Conservation (phyloP, 2,888 invertebrate genomes). For the Dastarcus helophoroides region DNA sequence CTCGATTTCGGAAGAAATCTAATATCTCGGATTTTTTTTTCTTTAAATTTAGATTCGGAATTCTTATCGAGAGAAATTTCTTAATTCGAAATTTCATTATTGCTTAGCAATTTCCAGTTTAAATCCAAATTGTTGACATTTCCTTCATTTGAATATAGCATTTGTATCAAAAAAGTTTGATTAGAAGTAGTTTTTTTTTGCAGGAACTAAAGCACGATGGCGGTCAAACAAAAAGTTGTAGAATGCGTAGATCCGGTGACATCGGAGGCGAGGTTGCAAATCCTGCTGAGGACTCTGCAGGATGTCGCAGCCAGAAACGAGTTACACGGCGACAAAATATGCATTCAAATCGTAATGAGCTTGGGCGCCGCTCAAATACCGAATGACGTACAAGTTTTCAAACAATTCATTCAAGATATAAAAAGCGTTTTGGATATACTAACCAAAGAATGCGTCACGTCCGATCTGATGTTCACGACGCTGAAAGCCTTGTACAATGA, state of each 20-base stretch:
- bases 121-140: too few relatives aligned
- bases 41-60: too few relatives aligned
- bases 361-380: conserved; percentile 37
- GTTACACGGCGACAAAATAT: conserved; percentile 39
- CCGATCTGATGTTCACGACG: conserved; percentile 43
- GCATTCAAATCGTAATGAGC: conserved; percentile 42
- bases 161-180: too few relatives aligned
- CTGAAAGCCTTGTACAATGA: conserved; percentile 48
- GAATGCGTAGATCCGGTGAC: conserved; percentile 38
- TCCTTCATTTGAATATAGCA: too few relatives aligned
- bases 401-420: conserved; percentile 30
- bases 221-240: conserved; percentile 47
- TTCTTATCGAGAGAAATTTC: too few relatives aligned
- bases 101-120: too few relatives aligned
- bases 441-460: conserved; percentile 30
- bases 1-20: too few relatives aligned
- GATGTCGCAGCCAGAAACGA: conserved; percentile 29
- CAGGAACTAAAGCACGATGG: conserved; percentile 36
- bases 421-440: conserved; percentile 29
- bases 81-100: too few relatives aligned
- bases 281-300: conserved; percentile 42
- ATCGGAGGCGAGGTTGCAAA: conserved; percentile 37
- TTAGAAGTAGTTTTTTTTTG: too few relatives aligned
- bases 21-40: too few relatives aligned
- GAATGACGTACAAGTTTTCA: conserved; percentile 24